phyloP scores from a whole-genome alignment of 1,140 invertebrate genomes.

The Cydia strobilella region DNA sequence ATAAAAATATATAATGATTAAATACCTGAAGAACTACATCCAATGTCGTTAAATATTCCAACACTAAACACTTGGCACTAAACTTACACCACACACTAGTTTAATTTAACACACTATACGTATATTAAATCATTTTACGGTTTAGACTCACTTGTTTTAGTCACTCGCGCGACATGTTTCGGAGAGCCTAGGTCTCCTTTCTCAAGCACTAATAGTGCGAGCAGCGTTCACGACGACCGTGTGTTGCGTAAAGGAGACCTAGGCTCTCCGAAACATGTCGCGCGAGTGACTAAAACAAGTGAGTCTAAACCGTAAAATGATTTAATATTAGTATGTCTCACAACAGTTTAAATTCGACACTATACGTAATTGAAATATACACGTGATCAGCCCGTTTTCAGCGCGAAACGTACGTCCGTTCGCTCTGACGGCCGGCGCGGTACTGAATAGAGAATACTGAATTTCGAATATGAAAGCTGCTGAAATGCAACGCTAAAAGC shows the following conservation, averaged over 20 bases:
- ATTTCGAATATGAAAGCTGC: background rate
- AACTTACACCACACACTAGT: conserved; percentile 1
- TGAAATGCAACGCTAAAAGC: background rate
- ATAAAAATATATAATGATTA: background rate
- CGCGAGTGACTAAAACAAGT: too few relatives aligned
- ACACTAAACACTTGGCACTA: background rate
- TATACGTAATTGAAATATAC: background rate
- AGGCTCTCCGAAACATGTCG: too few relatives aligned
- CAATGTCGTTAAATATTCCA: background rate
- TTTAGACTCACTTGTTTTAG: too few relatives aligned
- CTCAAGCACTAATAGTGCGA: too few relatives aligned
- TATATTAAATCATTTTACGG: too few relatives aligned
- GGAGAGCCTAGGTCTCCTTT: too few relatives aligned
- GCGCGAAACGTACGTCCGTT: background rate
- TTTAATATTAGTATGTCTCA: too few relatives aligned
- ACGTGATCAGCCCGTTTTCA: background rate
- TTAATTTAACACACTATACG: background rate
- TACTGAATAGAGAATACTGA: background rate
- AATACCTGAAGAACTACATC: background rate
- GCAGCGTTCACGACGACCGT: too few relatives aligned
- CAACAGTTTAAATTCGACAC: too few relatives aligned
- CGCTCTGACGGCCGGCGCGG: background rate
- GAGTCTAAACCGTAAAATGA: too few relatives aligned
- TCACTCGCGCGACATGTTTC: too few relatives aligned
- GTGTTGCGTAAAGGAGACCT: too few relatives aligned